These are phyloP conservation scores for Pachyrhynchus sulphureomaculatus DNA, from an alignment of 1,140 invertebrate genomes.

Conservation along the genomic window DNA sequence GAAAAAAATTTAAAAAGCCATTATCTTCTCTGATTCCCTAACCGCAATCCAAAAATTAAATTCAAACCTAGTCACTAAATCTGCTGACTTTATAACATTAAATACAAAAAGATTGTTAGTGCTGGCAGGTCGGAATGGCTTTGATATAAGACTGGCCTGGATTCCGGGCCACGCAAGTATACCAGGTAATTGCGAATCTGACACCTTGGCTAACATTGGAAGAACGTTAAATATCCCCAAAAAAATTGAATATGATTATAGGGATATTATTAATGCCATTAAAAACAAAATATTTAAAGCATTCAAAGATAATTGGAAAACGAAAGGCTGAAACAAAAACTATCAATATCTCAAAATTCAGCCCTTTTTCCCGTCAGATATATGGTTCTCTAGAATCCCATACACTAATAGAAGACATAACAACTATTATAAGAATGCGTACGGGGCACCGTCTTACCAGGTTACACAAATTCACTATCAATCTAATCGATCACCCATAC, in stretches of 20 bases:
- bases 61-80: neutral
- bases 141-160: constrained; percentile 3
- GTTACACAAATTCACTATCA: too few relatives aligned
- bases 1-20: neutral
- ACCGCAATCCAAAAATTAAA: neutral
- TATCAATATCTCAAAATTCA: too few relatives aligned
- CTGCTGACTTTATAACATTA: neutral
- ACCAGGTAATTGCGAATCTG: neutral
- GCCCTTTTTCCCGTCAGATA: too few relatives aligned
- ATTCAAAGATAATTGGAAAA: neutral
- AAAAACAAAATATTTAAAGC: neutral
- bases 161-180: constrained; percentile 2
- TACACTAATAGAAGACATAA: too few relatives aligned
- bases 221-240: neutral
- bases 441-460: too few relatives aligned
- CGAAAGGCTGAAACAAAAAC: neutral
- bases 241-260: neutral
- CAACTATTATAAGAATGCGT: too few relatives aligned
- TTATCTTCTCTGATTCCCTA: neutral
- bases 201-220: neutral
- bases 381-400: too few relatives aligned
- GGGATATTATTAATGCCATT: neutral
- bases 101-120: neutral
- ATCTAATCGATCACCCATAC: too few relatives aligned
- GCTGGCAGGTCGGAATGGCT: neutral